Percentiles rank a stretch among this genome's conserved stretches.
phyloP scores from a whole-genome alignment of 2,888 invertebrate species.

The Drosophila niveifrons region DNA sequence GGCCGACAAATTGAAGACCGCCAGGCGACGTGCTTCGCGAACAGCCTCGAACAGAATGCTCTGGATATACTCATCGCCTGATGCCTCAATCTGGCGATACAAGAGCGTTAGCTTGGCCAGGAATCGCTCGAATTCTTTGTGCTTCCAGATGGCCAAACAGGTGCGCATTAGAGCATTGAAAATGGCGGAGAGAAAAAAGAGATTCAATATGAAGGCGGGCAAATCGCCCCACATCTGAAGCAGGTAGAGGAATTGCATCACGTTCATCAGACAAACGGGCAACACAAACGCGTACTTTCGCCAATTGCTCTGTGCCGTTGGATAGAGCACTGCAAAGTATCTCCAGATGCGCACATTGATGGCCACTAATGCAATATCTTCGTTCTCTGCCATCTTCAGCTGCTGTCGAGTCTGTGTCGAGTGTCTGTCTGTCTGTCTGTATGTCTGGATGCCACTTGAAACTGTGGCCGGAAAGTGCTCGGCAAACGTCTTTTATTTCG shows the following conservation, averaged over 20 bases:
- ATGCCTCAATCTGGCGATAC: conserved; percentile 72
- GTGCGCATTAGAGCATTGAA: conserved; percentile 81
- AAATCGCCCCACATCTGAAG: conserved; percentile 74
- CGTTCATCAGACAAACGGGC: conserved; percentile 74
- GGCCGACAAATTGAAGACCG: conserved; percentile 78
- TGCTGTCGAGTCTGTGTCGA: conserved; percentile 13
- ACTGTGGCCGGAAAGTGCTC: conserved; percentile 58
- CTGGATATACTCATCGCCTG: conserved; percentile 52
- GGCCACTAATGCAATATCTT: conserved; percentile 73
- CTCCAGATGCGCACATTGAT: conserved; percentile 82
- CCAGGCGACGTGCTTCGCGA: conserved; percentile 68
- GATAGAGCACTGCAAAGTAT: conserved; percentile 75
- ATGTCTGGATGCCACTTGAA: conserved; percentile 40
- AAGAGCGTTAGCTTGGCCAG: conserved; percentile 65
- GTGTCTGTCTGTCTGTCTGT: background rate
- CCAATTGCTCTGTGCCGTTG: conserved; percentile 66
- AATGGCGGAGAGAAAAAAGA: conserved; percentile 76
- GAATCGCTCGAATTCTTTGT: conserved; percentile 77
- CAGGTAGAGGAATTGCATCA: conserved; percentile 78
- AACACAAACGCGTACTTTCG: conserved; percentile 73
- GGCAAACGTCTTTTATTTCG: conserved; percentile 67
- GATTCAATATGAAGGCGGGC: conserved; percentile 76
- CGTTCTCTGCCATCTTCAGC: conserved; percentile 63
- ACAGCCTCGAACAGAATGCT: conserved; percentile 61
- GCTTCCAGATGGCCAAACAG: conserved; percentile 71